Conservation (phyloP, 2,797 vertebrate genomes). For the Catostomus latipinnis region DNA sequence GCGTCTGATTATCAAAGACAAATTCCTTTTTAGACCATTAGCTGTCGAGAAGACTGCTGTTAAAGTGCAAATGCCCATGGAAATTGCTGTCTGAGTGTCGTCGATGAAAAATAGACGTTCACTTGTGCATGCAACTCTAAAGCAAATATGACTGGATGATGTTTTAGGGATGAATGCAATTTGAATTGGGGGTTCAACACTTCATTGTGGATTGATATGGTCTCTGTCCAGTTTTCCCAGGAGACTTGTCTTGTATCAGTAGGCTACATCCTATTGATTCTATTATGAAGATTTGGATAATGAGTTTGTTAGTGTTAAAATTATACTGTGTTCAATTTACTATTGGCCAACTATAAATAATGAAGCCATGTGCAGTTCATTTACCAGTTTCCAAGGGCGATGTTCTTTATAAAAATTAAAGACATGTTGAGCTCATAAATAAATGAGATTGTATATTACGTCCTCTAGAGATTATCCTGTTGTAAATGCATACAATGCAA, state of each 20-base stretch:
- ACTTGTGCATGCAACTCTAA: neutral
- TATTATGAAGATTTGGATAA: neutral
- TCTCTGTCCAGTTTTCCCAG: neutral
- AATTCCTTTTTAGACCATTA: constrained; percentile 16
- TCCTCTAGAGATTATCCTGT: neutral
- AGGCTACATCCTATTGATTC: neutral
- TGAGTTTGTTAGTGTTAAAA: neutral
- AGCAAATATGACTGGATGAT: constrained; percentile 17
- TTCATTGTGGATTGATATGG: neutral
- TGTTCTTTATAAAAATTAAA: neutral
- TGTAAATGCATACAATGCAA: neutral
- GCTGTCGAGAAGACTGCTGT: neutral
- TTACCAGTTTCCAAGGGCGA: neutral
- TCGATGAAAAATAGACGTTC: neutral
- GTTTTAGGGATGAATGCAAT: neutral
- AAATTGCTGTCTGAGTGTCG: neutral
- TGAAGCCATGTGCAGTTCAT: neutral
- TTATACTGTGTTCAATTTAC: neutral
- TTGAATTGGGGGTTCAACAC: constrained; percentile 1
- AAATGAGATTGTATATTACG: neutral
- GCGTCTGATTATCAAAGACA: constrained; percentile 10
- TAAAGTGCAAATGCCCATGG: neutral
- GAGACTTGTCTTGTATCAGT: neutral
- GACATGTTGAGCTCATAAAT: neutral
- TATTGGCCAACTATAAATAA: neutral